These are phyloP conservation scores for Calephelis nemesis DNA, from an alignment of 1,140 invertebrate genomes.

Conservation along the genomic window DNA sequence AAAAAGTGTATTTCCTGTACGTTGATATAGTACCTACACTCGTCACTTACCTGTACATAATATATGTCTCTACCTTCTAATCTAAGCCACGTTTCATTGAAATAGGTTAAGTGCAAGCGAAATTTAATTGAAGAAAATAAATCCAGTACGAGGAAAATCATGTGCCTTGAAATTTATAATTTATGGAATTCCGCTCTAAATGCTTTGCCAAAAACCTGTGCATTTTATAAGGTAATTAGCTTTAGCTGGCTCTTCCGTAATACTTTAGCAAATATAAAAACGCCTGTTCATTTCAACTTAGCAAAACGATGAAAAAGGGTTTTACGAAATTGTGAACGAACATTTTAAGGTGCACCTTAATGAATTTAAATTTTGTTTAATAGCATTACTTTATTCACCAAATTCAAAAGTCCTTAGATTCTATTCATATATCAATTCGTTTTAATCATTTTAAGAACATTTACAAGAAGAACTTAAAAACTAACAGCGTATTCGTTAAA, in stretches of 20 bases:
- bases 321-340: conserved; percentile 9
- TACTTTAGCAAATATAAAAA: conserved; percentile 4
- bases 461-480: neutral
- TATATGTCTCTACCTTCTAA: too few relatives aligned
- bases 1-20: too few relatives aligned
- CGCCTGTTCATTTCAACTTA: conserved; percentile 17
- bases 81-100: too few relatives aligned
- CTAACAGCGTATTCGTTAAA: too few relatives aligned
- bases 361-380: conserved; percentile 13
- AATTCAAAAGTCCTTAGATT: conserved; percentile 1
- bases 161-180: too few relatives aligned
- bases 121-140: too few relatives aligned
- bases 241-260: conserved; percentile 5
- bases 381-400: conserved; percentile 1
- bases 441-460: neutral
- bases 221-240: conserved; percentile 10
- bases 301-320: conserved; percentile 2
- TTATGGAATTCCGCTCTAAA: neutral
- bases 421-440: neutral
- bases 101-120: too few relatives aligned
- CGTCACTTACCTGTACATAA: too few relatives aligned
- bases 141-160: too few relatives aligned
- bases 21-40: too few relatives aligned
- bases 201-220: neutral
- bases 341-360: conserved; percentile 11